Conservation (phyloP, 2,888 invertebrate genomes). For the Agrypnus murinus region DNA sequence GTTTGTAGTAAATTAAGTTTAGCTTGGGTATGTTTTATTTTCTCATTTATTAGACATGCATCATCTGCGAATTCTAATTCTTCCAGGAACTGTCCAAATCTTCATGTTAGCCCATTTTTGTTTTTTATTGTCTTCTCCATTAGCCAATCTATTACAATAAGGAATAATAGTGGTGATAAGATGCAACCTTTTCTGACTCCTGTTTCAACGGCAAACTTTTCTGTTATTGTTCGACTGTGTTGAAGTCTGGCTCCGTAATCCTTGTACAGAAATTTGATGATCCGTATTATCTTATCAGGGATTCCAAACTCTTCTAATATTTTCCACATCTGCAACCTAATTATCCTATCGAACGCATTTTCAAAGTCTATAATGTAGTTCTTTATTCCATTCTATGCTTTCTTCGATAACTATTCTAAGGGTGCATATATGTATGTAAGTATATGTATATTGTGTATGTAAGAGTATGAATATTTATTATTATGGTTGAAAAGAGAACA, state of each 20-base stretch:
- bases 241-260: too few relatives aligned
- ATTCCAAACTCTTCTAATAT: slow-evolving; percentile 13
- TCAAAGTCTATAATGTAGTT: slow-evolving; percentile 7
- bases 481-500: too few relatives aligned
- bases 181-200: slow-evolving; percentile 3
- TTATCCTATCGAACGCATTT: slow-evolving; percentile 3
- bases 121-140: slow-evolving; percentile 8
- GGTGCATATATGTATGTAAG: too few relatives aligned
- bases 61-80: slow-evolving; percentile 5
- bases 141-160: too few relatives aligned
- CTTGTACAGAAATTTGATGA: too few relatives aligned
- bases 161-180: slow-evolving; percentile 3
- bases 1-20: slow-evolving; percentile 6
- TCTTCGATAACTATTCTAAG: too few relatives aligned
- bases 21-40: slow-evolving; percentile 3
- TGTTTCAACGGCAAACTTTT: slow-evolving; percentile 6
- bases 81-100: slow-evolving; percentile 10
- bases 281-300: slow-evolving; percentile 12
- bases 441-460: too few relatives aligned
- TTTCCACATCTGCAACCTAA: not conserved
- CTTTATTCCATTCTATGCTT: too few relatives aligned
- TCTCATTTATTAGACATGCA: slow-evolving; percentile 10
- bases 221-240: not conserved
- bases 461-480: too few relatives aligned
- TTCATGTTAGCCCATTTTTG: slow-evolving; percentile 4